Base-by-base conservation (phyloP, 2,888 invertebrate genomes). In the Dryobotodes eremita region DNA sequence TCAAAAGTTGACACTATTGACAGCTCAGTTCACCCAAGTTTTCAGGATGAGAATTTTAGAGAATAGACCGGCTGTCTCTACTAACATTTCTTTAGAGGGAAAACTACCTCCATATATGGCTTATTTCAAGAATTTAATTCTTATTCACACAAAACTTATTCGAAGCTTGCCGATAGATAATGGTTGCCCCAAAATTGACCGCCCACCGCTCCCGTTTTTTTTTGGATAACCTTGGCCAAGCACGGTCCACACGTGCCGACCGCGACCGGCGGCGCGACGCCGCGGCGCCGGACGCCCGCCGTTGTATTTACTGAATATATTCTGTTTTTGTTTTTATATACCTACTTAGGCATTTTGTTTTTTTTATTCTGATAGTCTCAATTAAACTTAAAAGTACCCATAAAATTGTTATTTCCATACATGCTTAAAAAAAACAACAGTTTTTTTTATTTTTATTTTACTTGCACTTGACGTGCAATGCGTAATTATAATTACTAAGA, bases 141-240 rank as follows among this genome's bases (percentile, higher is more conserved):
- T 17, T n/a, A 36, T 20, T 8, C 36, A 36, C n/a, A 1, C 13
- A 36, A 68, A 72, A 69, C 10, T 48, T 46, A 57, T 59, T 73
- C 23, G 6, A 57, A 31, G 17, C 10, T 50, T 50, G 68, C 10
- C n/a, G 7, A 71, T 46, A 65, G 42, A 65, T 80, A 57, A 50
- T 65, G 26, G 20, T 65, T 11, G 36, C 17, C 55, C 50, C n/a
- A 23, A 66, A 48, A 50, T 36, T 31, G 36, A 36, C 15, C 61
- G 36, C 66, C 50, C 66, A 36, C 79, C 46, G 7, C 50, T 36
- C 68, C 68, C 20, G 2, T 15, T 11, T 59, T 69, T 83, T 82
- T 53, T 20, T 23, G 26, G 6, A 23, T 53, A 48, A 81, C 83
- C 85, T 83, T 85, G 83, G 50, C 48, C 36, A 53, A 57, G 23